These are phyloP conservation scores for Clostera curtula DNA, from an alignment of 2,888 invertebrate genomes.

Conservation along the genomic window DNA sequence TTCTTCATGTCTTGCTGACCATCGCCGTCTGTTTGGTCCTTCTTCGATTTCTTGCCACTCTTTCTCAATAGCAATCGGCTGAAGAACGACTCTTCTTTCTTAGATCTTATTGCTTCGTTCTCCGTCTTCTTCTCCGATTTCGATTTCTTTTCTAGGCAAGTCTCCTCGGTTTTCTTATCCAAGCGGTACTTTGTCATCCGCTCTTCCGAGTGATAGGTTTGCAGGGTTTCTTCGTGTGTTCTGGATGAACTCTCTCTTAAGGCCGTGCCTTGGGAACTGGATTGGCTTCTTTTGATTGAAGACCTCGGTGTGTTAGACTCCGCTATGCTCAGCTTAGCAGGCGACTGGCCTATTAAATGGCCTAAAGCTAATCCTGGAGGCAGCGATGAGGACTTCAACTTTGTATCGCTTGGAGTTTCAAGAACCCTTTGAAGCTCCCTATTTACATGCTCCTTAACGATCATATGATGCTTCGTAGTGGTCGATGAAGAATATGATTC, in stretches of 20 bases:
- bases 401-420: conserved; percentile 65
- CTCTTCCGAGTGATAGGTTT: conserved; percentile 47
- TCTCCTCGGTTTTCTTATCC: conserved; percentile 62
- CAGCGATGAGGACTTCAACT: conserved; percentile 78
- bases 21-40: conserved; percentile 63
- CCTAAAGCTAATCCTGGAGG: conserved; percentile 76
- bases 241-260: conserved; percentile 49
- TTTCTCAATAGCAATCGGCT: conserved; percentile 80
- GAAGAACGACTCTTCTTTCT: conserved; percentile 78
- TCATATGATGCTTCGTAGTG: conserved; percentile 59
- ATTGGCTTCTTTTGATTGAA: conserved; percentile 68
- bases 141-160: conserved; percentile 67
- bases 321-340: conserved; percentile 69
- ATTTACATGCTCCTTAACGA: conserved; percentile 55
- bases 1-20: conserved; percentile 55
- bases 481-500: conserved; percentile 73
- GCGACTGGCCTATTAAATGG: conserved; percentile 63
- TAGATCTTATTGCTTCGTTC: conserved; percentile 64
- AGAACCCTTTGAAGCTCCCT: conserved; percentile 56
- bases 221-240: conserved; percentile 31
- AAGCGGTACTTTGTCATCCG: conserved; percentile 47
- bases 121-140: conserved; percentile 65
- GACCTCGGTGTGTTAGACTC: conserved; percentile 57
- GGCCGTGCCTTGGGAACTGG: conserved; percentile 64
- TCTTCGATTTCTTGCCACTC: conserved; percentile 82